Evolutionary conservation across 2,113 vertebrate species (phyloP), one percentile per base, ranked within the genome.

Genomic region (Boulengeromyrus knoepffleri): DNA sequence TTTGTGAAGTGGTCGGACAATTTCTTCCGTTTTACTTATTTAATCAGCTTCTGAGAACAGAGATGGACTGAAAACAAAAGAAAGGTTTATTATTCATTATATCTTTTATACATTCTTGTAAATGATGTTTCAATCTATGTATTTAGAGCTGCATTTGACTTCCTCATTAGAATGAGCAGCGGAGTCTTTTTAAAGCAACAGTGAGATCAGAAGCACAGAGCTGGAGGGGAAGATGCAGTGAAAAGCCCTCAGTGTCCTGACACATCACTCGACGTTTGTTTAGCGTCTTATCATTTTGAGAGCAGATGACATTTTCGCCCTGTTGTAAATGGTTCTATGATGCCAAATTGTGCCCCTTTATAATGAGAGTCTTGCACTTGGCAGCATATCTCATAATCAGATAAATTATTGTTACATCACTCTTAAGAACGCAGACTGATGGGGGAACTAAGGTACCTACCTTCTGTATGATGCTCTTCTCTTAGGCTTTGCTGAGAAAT

Each of bases 241-340:
- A 83, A 84, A 90, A 84, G 87, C 24, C 87, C n/a, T 36, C 56
- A 47, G 74, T 88, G 87, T 90, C 87, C 84, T 50, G 85, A 50
- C 90, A 90, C 87, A 84, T 88, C 77, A 50, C 87, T 88, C 70
- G 47, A 50, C 53, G 87, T 90, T 90, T 88, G 87, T 90, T 83
- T 88, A n/a, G 90, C 15, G 39, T 90, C 49, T 58, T 88, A 90
- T 90, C 45, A 80, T 84, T 88, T 62, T 88, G 74, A 90, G 90
- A 90, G 52, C 74, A 90, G 87, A 77, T 88, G 87, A 90, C 90
- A 90, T 87, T 90, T 90, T 77, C 88, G 89, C 45, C 45, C 87
- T 85, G 70, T 66, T 90, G 39, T 88, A 88, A 90, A 87, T 36
- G 39, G 21, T 46, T 39, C 58, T 62, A 36, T 49, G 52, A 87